Evolutionary conservation across 2,797 vertebrate species (phyloP), one percentile per base, ranked within the genome.

Genomic region (Parauchenoglanis punctatus): DNA sequence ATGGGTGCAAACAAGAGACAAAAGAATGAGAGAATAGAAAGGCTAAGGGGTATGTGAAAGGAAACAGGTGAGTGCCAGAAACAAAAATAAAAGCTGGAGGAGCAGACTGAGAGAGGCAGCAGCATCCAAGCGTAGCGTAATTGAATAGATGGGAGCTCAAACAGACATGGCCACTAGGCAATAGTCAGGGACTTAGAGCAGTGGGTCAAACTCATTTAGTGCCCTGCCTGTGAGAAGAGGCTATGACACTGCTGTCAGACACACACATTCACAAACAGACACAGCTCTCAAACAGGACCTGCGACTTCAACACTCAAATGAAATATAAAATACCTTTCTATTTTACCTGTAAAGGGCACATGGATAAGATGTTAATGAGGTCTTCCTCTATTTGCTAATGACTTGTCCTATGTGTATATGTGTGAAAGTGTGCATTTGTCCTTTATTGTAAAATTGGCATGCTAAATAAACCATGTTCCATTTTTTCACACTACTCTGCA

Each of bases 121-220:
- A 76, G 77, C 49, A 61, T 68, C 78, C 81, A 63, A 83, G 61
- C 56, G 52, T 68, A 52, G 67, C 40, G 13, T 83, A 82, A 85
- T 82, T 76, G 78, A 85, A 75, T 68, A 88, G 31, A 88, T 86
- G 84, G 81, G 81, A 83, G 59, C 84, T 75, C n/a, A 81, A 73
- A 81, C 46, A 59, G 84, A 85, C 84, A 59, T 58, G 25, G 18
- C 54, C 68, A 82, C 67, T 75, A 52, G 77, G 67, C 86, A 63
- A 82, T 63, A 61, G 56, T 44, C 61, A 58, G 67, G 75, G 58
- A 81, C 85, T 68, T 80, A n/a, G 75, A 72, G 49, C 54, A 81
- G 35, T 52, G 67, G 77, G 67, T 86, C 85, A 86, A 82, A 86
- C 67, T 61, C 78, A 86, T 86, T 82, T 82, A 61, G 78, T 73